Conservation (phyloP, 2,888 invertebrate genomes). For the Chymomyza caudatula region DNA sequence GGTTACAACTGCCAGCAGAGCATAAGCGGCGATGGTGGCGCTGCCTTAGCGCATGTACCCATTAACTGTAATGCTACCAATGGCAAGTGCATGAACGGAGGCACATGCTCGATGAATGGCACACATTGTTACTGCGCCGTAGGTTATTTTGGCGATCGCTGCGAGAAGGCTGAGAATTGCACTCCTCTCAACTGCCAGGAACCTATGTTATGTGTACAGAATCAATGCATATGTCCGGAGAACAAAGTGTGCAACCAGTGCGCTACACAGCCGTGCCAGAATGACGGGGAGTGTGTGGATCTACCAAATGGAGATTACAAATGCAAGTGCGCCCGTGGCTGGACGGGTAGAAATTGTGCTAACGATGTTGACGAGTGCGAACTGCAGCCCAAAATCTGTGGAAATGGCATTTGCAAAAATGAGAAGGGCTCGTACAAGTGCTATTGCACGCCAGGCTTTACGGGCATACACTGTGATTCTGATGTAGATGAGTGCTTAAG, state of each 20-base stretch:
- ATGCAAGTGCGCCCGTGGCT: conserved; percentile 82
- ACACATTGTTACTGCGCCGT: conserved; percentile 76
- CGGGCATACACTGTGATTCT: conserved; percentile 89
- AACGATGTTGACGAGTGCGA: conserved; percentile 85
- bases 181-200: conserved; percentile 74
- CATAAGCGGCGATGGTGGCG: conserved; percentile 40
- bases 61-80: conserved; percentile 67
- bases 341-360: conserved; percentile 81
- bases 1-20: conserved; percentile 77
- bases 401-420: conserved; percentile 90
- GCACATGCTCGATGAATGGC: conserved; percentile 76
- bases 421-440: conserved; percentile 88
- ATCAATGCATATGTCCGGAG: conserved; percentile 76
- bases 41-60: conserved; percentile 49
- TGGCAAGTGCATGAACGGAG: conserved; percentile 77
- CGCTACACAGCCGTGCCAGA: conserved; percentile 81
- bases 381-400: conserved; percentile 82
- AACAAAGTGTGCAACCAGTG: conserved; percentile 80
- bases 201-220: conserved; percentile 76
- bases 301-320: conserved; percentile 80
- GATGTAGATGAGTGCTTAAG: conserved; percentile 94
- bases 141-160: conserved; percentile 75
- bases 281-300: conserved; percentile 82
- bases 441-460: conserved; percentile 92
- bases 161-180: conserved; percentile 76